Percentiles rank a stretch among this genome's conserved stretches.
phyloP scores from a whole-genome alignment of 2,888 invertebrate species.

The Caenorhabditis japonica region DNA sequence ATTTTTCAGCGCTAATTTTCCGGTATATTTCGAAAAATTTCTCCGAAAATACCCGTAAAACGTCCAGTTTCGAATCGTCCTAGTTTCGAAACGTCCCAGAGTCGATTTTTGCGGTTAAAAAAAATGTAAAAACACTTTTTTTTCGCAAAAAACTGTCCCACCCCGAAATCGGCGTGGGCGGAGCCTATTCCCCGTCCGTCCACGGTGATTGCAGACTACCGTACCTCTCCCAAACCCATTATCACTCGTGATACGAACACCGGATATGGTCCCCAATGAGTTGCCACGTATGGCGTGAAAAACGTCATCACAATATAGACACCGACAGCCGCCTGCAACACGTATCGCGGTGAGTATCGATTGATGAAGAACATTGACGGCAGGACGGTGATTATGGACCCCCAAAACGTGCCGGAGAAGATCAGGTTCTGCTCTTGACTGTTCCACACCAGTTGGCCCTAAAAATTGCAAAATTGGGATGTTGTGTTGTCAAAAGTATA shows the following conservation, averaged over 20 bases:
- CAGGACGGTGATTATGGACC: constrained; percentile 63
- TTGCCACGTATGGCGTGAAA: constrained; percentile 66
- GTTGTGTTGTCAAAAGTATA: too few relatives aligned
- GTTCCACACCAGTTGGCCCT: constrained; percentile 68
- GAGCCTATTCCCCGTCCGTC: too few relatives aligned
- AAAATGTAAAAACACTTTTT: too few relatives aligned
- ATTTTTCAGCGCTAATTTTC: too few relatives aligned
- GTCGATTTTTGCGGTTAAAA: too few relatives aligned
- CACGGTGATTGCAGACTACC: neutral
- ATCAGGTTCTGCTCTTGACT: constrained; percentile 65
- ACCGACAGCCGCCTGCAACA: constrained; percentile 52
- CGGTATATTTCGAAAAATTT: too few relatives aligned
- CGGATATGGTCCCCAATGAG: constrained; percentile 54
- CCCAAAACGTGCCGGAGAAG: constrained; percentile 71
- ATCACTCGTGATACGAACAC: constrained; percentile 65
- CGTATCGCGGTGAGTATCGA: constrained; percentile 47
- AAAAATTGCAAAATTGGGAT: constrained; percentile 1
- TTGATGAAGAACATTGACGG: constrained; percentile 69
- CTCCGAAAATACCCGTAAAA: too few relatives aligned
- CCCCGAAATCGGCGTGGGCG: too few relatives aligned
- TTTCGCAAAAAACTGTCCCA: too few relatives aligned
- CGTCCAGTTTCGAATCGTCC: too few relatives aligned
- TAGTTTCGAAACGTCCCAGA: too few relatives aligned
- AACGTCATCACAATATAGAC: constrained; percentile 51
- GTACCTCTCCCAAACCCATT: constrained; percentile 71